A percentile compares a stretch with the other conserved stretches of the same genome.
These are phyloP conservation scores for Mormyrus proboscirostris DNA, from an alignment of 2,797 vertebrate species.

Conservation along the genomic window DNA sequence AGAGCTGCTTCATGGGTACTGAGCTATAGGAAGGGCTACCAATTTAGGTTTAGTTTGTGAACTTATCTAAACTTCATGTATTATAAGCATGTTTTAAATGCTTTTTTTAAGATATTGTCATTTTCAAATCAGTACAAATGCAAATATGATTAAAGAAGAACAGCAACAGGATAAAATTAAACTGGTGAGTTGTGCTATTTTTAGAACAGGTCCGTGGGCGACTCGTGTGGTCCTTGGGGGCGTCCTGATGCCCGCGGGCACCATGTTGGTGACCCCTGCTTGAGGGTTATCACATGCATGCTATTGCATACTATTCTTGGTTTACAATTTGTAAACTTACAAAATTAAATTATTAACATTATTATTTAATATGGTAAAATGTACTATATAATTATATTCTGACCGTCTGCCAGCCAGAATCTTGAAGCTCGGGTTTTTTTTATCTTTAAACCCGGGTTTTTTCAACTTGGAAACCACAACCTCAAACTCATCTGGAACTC, in stretches of 20 bases:
- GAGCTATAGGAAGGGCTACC: background rate
- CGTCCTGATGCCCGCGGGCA: background rate
- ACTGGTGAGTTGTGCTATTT: background rate
- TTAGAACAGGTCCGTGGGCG: background rate
- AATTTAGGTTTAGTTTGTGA: background rate
- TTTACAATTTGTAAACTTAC: background rate
- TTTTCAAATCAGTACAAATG: background rate
- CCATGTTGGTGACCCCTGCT: background rate
- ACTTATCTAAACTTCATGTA: background rate
- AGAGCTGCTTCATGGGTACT: background rate
- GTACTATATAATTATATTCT: background rate
- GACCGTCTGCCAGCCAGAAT: background rate
- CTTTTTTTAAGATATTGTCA: background rate
- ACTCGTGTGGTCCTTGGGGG: background rate
- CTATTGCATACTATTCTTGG: background rate
- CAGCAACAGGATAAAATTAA: background rate
- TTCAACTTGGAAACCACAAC: background rate
- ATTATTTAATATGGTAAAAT: background rate
- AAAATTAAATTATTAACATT: background rate
- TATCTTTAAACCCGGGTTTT: background rate
- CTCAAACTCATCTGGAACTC: background rate
- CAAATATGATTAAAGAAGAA: background rate
- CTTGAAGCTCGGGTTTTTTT: background rate
- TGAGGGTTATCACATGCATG: background rate
- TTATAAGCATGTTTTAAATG: background rate